phyloP scores from a whole-genome alignment of 2,888 invertebrate species.

The Cataglyphis cursor region DNA sequence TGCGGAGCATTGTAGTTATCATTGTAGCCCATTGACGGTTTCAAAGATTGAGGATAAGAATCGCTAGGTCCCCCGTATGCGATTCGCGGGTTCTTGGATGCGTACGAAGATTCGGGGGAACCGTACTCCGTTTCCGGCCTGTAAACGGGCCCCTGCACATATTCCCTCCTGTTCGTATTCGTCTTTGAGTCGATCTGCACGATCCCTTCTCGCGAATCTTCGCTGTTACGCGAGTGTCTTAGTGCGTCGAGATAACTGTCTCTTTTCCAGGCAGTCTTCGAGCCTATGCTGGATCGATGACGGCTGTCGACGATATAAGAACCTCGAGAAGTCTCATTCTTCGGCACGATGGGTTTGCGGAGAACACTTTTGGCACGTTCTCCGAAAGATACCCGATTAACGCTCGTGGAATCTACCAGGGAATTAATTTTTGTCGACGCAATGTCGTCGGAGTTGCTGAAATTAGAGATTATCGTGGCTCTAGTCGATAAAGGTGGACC shows the following conservation, averaged over 20 bases:
- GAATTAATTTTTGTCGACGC: background rate
- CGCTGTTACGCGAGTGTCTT: conserved; percentile 88
- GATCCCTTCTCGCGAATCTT: conserved; percentile 81
- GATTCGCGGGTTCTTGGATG: conserved; percentile 75
- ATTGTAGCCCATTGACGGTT: conserved; percentile 67
- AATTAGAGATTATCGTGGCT: background rate
- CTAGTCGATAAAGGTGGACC: conserved; percentile 25
- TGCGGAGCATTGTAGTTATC: conserved; percentile 65
- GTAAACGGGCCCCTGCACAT: conserved; percentile 76
- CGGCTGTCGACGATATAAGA: conserved; percentile 1
- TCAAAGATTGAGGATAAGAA: conserved; percentile 75
- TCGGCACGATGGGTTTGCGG: background rate
- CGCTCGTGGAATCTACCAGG: background rate
- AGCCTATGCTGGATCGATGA: conserved; percentile 51
- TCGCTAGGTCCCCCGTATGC: conserved; percentile 82
- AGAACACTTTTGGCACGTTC: background rate
- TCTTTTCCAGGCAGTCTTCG: conserved; percentile 66
- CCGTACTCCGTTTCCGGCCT: conserved; percentile 48
- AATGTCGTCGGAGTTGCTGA: background rate
- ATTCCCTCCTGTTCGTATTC: conserved; percentile 73
- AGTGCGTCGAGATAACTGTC: conserved; percentile 91
- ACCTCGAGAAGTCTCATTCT: background rate
- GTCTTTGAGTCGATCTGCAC: conserved; percentile 59
- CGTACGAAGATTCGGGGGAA: conserved; percentile 83
- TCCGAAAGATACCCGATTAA: background rate